Percentiles rank a stretch among this genome's conserved stretches.
phyloP scores from a whole-genome alignment of 1,140 invertebrate genomes.

The Lepidurus arcticus region DNA sequence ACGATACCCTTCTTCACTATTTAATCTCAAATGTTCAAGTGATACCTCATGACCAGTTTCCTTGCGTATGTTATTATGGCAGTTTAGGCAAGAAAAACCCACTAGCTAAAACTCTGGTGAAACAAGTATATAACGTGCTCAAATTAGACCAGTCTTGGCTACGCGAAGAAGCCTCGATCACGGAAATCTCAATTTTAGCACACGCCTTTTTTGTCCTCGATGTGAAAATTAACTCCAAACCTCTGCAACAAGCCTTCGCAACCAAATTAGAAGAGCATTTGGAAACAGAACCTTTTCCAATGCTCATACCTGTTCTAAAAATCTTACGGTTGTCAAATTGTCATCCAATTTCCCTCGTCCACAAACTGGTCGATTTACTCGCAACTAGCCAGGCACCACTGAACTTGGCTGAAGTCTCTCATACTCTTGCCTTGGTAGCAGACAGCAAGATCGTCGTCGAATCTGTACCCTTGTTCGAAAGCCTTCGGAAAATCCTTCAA shows the following conservation, averaged over 20 bases:
- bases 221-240: neutral
- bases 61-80: neutral
- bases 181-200: neutral
- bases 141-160: neutral
- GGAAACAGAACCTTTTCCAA: neutral
- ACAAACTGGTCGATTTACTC: constrained; percentile 1
- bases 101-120: neutral
- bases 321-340: constrained; percentile 25
- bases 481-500: constrained; percentile 1
- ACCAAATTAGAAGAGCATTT: neutral
- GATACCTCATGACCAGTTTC: neutral
- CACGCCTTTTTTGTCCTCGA: neutral
- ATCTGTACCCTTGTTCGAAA: neutral
- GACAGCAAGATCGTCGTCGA: constrained; percentile 1
- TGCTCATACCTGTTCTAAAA: constrained; percentile 24
- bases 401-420: constrained; percentile 28
- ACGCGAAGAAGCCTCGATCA: neutral
- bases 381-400: neutral
- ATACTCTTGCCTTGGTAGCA: constrained; percentile 28
- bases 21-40: neutral
- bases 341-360: constrained; percentile 5
- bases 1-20: neutral
- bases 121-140: neutral
- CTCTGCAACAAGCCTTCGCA: neutral
- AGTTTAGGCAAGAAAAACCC: neutral